A percentile compares a stretch with the other conserved stretches of the same genome.
These are phyloP conservation scores for Indri indri DNA, from an alignment of 2,113 vertebrate genomes.

Conservation along the genomic window DNA sequence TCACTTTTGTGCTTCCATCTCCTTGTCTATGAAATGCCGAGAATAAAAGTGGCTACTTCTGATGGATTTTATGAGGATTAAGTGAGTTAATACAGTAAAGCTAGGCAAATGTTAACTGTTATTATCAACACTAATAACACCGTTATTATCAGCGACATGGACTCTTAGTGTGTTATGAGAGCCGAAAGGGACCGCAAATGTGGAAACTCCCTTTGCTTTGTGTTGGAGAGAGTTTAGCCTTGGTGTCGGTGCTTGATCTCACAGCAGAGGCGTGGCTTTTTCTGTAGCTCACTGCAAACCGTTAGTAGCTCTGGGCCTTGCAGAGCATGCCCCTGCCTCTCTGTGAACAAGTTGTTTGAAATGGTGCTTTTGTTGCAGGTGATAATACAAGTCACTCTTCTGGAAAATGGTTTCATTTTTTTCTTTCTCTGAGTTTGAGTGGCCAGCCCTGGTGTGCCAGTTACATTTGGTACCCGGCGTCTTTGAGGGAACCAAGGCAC, in stretches of 20 bases:
- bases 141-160: neutral
- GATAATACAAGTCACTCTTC: neutral
- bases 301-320: neutral
- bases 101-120: neutral
- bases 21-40: neutral
- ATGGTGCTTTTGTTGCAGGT: neutral
- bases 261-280: fast-evolving
- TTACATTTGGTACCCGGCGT: neutral
- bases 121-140: neutral
- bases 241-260: fast-evolving
- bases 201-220: neutral
- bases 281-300: neutral
- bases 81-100: neutral
- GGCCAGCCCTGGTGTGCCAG: neutral
- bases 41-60: neutral
- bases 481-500: neutral
- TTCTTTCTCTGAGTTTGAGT: neutral
- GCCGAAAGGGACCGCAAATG: fast-evolving
- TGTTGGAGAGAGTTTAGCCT: neutral
- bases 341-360: neutral
- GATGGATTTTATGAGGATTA: neutral
- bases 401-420: slow-evolving; percentile 13
- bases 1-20: neutral
- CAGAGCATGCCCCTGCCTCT: neutral
- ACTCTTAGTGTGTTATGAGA: neutral